Conservation (phyloP, 2,113 vertebrate genomes). For the Vombatus ursinus region DNA sequence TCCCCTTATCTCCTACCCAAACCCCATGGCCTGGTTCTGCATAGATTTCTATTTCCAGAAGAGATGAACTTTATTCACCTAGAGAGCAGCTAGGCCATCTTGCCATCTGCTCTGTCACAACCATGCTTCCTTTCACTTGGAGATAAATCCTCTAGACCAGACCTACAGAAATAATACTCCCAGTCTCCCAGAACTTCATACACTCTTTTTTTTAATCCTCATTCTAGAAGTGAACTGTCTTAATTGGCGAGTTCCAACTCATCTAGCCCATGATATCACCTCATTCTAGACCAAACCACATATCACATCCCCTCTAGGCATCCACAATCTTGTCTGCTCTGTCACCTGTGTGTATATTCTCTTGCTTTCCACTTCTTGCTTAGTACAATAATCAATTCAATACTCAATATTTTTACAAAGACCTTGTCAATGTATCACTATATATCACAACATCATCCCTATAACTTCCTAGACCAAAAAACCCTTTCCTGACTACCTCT, state of each 20-base stretch:
- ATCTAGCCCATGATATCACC: not conserved
- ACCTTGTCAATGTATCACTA: no score
- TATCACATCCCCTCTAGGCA: no score
- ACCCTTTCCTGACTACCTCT: no score
- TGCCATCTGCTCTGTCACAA: not conserved
- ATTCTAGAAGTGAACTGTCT: not conserved
- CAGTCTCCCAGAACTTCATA: not conserved
- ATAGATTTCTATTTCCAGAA: not conserved
- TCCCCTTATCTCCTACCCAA: not conserved
- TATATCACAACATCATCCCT: no score
- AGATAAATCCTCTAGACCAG: not conserved
- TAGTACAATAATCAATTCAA: no score
- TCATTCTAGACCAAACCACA: not conserved
- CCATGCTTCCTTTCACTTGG: not conserved
- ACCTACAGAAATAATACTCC: not conserved
- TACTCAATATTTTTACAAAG: no score
- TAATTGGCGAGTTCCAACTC: not conserved
- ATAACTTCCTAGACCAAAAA: no score
- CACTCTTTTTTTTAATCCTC: not conserved
- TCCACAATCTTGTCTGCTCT: no score
- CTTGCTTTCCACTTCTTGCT: no score
- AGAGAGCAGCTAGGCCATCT: not conserved
- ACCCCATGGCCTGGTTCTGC: not conserved
- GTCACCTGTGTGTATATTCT: no score
- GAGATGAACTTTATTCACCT: not conserved